Base-by-base conservation (phyloP, 2,113 vertebrate species). In the Piprites chloris region DNA sequence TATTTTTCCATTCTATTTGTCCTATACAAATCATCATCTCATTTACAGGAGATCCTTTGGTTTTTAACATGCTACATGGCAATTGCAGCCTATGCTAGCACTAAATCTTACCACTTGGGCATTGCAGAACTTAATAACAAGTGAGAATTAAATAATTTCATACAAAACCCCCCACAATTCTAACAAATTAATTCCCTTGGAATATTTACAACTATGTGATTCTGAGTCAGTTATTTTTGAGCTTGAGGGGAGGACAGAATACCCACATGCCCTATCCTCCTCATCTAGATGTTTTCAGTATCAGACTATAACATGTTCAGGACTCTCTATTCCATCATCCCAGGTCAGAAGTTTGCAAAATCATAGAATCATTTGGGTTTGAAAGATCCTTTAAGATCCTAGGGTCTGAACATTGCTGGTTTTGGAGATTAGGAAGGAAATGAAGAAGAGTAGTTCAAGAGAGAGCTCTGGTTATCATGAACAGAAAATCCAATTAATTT, bases 401-500 rank as follows among this genome's bases (percentile, higher is more conserved):
- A 8, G 14, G 62, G 32, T 55, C 69, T 19, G 20, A 75, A 63
- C 14, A n/a, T 9, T 76, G 71, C 42, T 46, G 91, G 42, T 65
- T 93, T 58, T 39, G 32, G 16, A 68, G 30, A 86, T 86, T 74
- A 42, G 61, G 84, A 79, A 10, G 11, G 13, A 86, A 73, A 86
- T 66, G 50, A 76, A 80, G 32, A 39, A 63, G 39, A 59, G 84
- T 82, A 88, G 92, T 66, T 97, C 71, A 63, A 88, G 78, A 75
- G 61, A 58, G 18, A 67, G 46, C 16, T 93, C 35, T 90, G 73
- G n/a, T 90, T 74, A 58, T 74, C 33, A 56, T n/a, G 53, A 96
- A 63, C 49, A 69, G 53, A 91, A 97, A 97, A 95, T 67, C 61
- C 76, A 87, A 11, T 91, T 14, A 93, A 89, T 93, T 89, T 91